These are phyloP conservation scores for Sycobia sp. DNA, from an alignment of 1,140 invertebrate species.

Conservation along the genomic window DNA sequence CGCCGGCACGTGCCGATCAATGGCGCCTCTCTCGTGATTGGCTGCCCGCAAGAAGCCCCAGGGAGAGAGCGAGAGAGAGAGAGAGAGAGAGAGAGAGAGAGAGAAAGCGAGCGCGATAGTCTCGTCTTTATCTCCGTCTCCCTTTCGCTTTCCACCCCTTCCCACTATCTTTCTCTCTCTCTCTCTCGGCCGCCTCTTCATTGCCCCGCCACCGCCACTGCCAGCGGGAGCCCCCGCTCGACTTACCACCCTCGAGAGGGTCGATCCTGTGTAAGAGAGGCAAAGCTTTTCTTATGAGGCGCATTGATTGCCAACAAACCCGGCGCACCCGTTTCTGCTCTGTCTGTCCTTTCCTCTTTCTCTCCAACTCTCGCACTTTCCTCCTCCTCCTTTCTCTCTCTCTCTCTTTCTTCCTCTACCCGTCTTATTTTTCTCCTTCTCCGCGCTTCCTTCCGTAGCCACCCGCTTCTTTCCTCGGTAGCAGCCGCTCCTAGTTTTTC, in stretches of 20 bases:
- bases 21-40: conserved; percentile 59
- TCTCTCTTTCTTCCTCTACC: no score
- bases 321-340: conserved; percentile 26
- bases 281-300: conserved; percentile 57
- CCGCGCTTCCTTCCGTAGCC: no score
- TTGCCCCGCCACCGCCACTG: conserved; percentile 35
- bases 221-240: conserved; percentile 5
- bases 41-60: conserved; percentile 36
- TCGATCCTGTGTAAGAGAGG: conserved; percentile 55
- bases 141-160: not conserved
- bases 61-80: no score
- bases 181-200: conserved; percentile 38
- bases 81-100: no score
- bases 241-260: conserved; percentile 42
- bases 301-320: conserved; percentile 63
- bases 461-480: not conserved
- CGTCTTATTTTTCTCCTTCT: no score
- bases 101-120: no score
- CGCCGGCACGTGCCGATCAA: conserved; percentile 61
- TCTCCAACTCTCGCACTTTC: no score
- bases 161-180: no score
- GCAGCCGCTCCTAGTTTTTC: conserved; percentile 5
- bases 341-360: conserved; percentile 29
- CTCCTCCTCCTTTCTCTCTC: conserved; percentile 18
- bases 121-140: not conserved